Conservation (phyloP, 2,888 invertebrate genomes). For the Drosophila niveifrons region DNA sequence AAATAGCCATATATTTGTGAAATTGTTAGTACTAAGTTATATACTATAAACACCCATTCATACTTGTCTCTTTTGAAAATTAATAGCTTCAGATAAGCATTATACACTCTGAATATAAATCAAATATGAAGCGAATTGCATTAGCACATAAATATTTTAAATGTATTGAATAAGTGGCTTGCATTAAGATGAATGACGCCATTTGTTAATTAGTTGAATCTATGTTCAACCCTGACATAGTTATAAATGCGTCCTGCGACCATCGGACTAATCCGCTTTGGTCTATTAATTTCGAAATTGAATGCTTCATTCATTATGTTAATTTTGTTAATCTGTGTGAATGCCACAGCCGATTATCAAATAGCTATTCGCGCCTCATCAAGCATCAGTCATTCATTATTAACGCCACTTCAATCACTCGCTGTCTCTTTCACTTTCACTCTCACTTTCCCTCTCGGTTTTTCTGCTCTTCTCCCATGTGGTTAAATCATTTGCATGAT, state of each 20-base stretch:
- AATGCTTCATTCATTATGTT: conserved; percentile 61
- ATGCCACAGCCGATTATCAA: conserved; percentile 56
- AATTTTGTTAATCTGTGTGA: conserved; percentile 56
- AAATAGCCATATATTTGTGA: no score
- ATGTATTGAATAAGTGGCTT: neutral
- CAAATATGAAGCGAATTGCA: no score
- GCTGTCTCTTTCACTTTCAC: neutral
- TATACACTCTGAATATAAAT: no score
- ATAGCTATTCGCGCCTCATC: conserved; percentile 66
- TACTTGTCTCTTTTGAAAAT: no score
- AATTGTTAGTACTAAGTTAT: no score
- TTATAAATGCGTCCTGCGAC: conserved; percentile 7
- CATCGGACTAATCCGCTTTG: conserved; percentile 15
- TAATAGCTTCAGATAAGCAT: no score
- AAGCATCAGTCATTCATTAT: conserved; percentile 29
- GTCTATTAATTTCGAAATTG: conserved; percentile 50
- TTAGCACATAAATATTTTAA: neutral
- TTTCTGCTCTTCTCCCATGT: conserved; percentile 6
- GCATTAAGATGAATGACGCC: neutral
- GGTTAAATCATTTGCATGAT: conserved; percentile 42
- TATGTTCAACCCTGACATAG: neutral
- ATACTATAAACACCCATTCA: no score
- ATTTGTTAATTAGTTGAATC: conserved; percentile 7
- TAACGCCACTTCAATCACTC: conserved; percentile 13
- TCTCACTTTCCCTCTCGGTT: conserved; percentile 2